Evolutionary conservation across 2,797 vertebrate species (phyloP).

Genomic region (Discoglossus pictus): DNA sequence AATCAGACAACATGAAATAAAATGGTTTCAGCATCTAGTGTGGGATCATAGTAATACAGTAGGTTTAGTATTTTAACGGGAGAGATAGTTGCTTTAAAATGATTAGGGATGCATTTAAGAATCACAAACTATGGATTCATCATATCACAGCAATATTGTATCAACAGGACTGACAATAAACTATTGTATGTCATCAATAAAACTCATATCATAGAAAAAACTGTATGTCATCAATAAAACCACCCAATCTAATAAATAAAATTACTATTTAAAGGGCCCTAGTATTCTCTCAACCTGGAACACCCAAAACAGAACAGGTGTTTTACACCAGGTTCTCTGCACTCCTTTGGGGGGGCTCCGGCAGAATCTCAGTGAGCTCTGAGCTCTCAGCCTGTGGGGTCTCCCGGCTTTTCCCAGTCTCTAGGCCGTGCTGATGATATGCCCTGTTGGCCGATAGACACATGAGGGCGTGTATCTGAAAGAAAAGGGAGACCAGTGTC

Average conservation of each 20-base stretch:
- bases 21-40: neutral
- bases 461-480: constrained; percentile 74
- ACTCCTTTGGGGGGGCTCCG: constrained; percentile 42
- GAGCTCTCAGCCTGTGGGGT: constrained; percentile 43
- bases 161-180: neutral
- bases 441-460: constrained; percentile 68
- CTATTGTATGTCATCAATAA: constrained; percentile 11
- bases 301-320: constrained; percentile 42
- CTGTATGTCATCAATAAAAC: constrained; percentile 29
- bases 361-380: constrained; percentile 51
- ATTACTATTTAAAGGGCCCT: constrained; percentile 5
- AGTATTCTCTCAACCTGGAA: constrained; percentile 31
- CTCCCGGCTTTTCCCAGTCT: constrained; percentile 35
- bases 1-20: neutral
- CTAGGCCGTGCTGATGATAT: constrained; percentile 59
- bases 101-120: too few species aligned
- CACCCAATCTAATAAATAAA: constrained; percentile 27
- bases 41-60: neutral
- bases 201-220: neutral
- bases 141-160: too few species aligned
- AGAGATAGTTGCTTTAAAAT: neutral
- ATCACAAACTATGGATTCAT: too few species aligned
- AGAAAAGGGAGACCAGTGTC: constrained; percentile 55
- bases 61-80: neutral
- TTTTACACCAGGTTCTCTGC: constrained; percentile 40